Evolutionary conservation across 2,113 vertebrate species (phyloP).

Genomic region (Zosterops hypoxanthus): DNA sequence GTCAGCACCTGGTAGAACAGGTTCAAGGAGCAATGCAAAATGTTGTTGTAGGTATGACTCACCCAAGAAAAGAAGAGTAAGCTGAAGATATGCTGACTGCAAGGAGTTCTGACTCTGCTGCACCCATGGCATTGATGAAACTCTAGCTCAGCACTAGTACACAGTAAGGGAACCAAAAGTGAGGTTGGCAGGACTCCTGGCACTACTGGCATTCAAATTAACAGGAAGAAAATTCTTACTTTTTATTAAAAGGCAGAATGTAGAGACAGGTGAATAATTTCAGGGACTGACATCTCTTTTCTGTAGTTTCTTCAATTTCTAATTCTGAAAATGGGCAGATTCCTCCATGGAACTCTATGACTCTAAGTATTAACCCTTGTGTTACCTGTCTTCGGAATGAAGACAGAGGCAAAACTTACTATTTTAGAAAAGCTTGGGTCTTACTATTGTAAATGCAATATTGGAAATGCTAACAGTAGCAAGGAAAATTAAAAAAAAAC

Average conservation of each 20-base stretch:
- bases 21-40: not conserved
- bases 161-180: not conserved
- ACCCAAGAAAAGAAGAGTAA: not conserved
- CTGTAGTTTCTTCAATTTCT: not conserved
- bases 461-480: not conserved
- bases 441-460: not conserved
- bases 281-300: not conserved
- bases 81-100: not conserved
- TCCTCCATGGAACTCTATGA: not conserved
- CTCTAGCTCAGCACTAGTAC: not conserved
- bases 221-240: not conserved
- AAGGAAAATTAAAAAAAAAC: not conserved
- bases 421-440: not conserved
- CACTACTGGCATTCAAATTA: not conserved
- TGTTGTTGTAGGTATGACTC: not conserved
- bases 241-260: not conserved
- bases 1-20: not conserved
- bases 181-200: not conserved
- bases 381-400: not conserved
- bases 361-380: not conserved
- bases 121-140: not conserved
- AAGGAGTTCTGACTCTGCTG: not conserved
- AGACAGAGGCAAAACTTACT: not conserved
- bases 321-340: not conserved
- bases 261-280: not conserved